Base-by-base conservation (phyloP, 2,888 invertebrate species). In the Machimus rusticus region DNA sequence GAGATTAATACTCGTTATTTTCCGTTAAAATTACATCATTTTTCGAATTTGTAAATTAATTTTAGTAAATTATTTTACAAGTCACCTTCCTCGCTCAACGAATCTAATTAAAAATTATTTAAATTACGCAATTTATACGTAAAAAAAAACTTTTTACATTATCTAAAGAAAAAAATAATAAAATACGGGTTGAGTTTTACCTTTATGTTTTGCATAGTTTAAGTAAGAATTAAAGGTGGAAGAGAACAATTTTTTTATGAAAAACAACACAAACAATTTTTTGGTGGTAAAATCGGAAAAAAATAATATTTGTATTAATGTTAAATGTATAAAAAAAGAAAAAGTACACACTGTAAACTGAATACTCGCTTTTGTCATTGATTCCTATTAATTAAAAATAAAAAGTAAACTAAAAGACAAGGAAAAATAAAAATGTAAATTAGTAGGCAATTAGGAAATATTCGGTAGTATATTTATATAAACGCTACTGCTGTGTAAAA, bases 311-410 rank as follows among this genome's bases (percentile, higher is more conserved):
- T 87, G 74, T 77, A 39, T 34, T 34, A 46, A 14, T 46, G 43
- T 14, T 84, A 81, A 81, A 87, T 28, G 57, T 51, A 74, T 39
- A 86, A 19, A 55, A 4, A 31, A 57, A 78, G 19, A 86, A 86
- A 76, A 82, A 82, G 57, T 57, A 82, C 82, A 82, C 82, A 82
- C 82, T 82, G 82, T 57, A 57, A 82, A 87, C 82, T 84, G 84
- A 81, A 84, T 84, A 87, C 84, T 87, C 87, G 87, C 87, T 87
- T 76, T 79, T 87, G 82, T 74, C 85, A 85, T 87, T 84, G 87
- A 87, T 84, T 87, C 87, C 87, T 87, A 87, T 77, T 85, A 85
- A 19, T n/a, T 37, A 23, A 14, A 34, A 81, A 66, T 14, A 78
- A 28, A 66, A 66, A 66, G 28, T 23, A 66, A 66, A 28, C 66